Conservation (phyloP, 2,888 invertebrate genomes). For the Ennomos fuscantarius region DNA sequence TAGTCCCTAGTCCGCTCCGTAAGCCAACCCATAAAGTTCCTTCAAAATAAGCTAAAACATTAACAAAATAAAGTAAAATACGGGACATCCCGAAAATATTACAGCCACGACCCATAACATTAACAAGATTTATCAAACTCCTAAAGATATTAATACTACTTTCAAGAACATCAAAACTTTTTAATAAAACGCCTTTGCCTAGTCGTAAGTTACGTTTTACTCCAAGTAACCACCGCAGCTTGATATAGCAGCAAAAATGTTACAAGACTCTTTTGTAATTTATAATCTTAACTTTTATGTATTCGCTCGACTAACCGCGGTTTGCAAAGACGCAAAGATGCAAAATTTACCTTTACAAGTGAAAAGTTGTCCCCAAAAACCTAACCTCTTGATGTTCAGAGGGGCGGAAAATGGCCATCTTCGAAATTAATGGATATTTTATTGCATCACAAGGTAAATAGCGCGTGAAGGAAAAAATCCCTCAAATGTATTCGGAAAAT, state of each 20-base stretch:
- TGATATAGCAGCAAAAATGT: slow-evolving; percentile 15
- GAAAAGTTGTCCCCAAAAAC: slow-evolving; percentile 62
- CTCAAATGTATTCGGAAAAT: slow-evolving; percentile 52
- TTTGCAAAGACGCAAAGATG: slow-evolving; percentile 42
- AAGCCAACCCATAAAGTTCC: no score
- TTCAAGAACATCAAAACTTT: slow-evolving; percentile 3
- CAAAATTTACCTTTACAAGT: slow-evolving; percentile 55
- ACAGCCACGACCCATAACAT: slow-evolving; percentile 45
- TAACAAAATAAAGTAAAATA: no score
- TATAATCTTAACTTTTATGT: slow-evolving; percentile 12
- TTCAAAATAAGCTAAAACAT: no score
- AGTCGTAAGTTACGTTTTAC: not conserved
- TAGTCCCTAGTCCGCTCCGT: no score
- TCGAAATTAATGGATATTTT: slow-evolving; percentile 82
- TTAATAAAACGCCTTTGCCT: slow-evolving; percentile 2
- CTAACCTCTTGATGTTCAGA: slow-evolving; percentile 66
- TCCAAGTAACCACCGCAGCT: slow-evolving; percentile 1
- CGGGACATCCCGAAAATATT: not conserved
- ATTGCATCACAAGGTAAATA: slow-evolving; percentile 80
- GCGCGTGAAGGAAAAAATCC: slow-evolving; percentile 72
- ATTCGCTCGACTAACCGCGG: slow-evolving; percentile 33
- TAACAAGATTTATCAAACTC: slow-evolving; percentile 40
- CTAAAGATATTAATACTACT: not conserved
- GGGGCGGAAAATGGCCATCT: slow-evolving; percentile 78
- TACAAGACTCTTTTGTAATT: slow-evolving; percentile 22